A percentile compares a stretch with the other conserved stretches of the same genome.
Conservation (phyloP, 2,797 vertebrate species). For the Oceanodroma leucorhoa region DNA sequence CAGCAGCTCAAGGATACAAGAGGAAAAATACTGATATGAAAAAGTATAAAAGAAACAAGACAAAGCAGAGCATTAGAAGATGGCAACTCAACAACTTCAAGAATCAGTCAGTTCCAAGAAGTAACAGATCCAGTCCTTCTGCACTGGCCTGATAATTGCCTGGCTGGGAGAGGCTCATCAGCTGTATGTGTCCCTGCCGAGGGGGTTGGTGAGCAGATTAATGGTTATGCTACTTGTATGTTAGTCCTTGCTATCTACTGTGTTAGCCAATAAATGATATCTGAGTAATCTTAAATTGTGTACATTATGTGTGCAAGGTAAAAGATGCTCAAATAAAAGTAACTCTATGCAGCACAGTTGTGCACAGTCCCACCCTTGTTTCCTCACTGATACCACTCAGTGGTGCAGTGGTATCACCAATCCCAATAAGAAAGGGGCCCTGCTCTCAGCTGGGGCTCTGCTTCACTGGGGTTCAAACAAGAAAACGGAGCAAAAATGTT, state of each 20-base stretch:
- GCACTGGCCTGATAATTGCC: neutral
- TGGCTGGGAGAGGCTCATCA: neutral
- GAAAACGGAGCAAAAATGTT: neutral
- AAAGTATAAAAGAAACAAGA: neutral
- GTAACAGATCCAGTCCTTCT: neutral
- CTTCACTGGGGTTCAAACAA: neutral
- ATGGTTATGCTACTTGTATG: neutral
- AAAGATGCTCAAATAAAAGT: neutral
- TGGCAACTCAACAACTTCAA: neutral
- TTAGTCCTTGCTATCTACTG: neutral
- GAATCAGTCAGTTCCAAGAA: neutral
- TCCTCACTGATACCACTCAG: neutral
- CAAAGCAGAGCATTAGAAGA: neutral
- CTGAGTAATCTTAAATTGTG: neutral
- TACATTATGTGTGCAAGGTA: neutral
- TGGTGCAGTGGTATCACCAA: neutral
- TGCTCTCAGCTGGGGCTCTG: neutral
- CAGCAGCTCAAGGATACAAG: neutral
- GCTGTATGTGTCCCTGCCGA: rapidly evolving
- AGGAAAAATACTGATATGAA: neutral
- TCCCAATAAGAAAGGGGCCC: neutral
- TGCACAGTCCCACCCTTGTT: neutral
- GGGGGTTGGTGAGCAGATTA: neutral
- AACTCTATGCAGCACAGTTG: neutral
- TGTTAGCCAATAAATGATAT: neutral